Conservation (phyloP, 1,140 invertebrate species). For the Triops longicaudatus region DNA sequence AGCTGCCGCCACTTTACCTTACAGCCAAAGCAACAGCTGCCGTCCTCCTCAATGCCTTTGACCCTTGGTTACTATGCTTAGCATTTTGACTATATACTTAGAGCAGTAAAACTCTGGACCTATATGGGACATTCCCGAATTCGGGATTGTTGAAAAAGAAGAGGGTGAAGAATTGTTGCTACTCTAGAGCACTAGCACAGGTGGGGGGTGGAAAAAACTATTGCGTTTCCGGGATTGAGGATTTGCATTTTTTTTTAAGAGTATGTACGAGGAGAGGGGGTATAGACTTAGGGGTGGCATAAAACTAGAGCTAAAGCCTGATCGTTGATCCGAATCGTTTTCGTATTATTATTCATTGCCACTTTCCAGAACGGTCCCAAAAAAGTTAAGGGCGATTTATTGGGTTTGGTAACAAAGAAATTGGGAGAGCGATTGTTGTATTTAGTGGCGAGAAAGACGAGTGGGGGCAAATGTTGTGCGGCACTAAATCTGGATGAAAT, state of each 20-base stretch:
- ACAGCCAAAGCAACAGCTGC: background rate
- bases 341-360: constrained; percentile 15
- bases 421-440: constrained; percentile 14
- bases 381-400: constrained; percentile 15
- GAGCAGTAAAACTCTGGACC: background rate
- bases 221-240: constrained; percentile 5
- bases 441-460: constrained; percentile 9
- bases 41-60: background rate
- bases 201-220: background rate
- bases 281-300: background rate
- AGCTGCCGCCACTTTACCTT: constrained; percentile 14
- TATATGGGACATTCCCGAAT: constrained; percentile 12
- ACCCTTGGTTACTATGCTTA: background rate
- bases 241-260: background rate
- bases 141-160: constrained; percentile 2
- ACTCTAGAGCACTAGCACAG: constrained; percentile 11
- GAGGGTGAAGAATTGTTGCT: constrained; percentile 11
- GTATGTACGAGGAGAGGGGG: too few relatives aligned
- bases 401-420: background rate
- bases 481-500: background rate
- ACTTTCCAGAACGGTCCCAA: background rate
- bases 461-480: background rate
- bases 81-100: constrained; percentile 6
- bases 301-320: background rate
- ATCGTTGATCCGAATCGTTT: constrained; percentile 4